Percentiles rank a stretch among this genome's conserved stretches.
Evolutionary conservation across 2,888 invertebrate species (phyloP).

Genomic region (Heteromyza rotundicornis): DNA sequence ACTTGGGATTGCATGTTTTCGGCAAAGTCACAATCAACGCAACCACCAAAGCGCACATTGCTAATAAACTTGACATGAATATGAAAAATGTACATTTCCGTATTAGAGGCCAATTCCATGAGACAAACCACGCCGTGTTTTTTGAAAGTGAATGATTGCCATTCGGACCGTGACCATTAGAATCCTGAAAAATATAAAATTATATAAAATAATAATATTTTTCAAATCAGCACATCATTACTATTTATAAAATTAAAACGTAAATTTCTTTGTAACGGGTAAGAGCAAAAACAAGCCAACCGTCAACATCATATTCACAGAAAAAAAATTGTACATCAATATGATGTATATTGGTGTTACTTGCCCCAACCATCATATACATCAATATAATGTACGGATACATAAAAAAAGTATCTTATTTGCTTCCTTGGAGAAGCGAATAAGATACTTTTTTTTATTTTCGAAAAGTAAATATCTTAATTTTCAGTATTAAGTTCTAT

Average conservation of each 20-base stretch:
- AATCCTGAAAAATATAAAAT: slow-evolving; percentile 64
- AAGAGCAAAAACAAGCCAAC: too few species aligned
- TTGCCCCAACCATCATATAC: too few species aligned
- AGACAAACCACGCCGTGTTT: slow-evolving; percentile 70
- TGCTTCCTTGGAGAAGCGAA: too few species aligned
- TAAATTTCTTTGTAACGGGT: not conserved
- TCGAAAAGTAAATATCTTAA: too few species aligned
- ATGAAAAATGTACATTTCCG: slow-evolving; percentile 76
- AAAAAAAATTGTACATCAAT: too few species aligned
- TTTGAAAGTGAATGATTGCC: slow-evolving; percentile 64
- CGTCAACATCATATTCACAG: not conserved
- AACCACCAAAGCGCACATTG: slow-evolving; percentile 75
- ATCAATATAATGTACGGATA: too few species aligned
- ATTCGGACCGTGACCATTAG: slow-evolving; percentile 65
- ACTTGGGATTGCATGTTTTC: slow-evolving; percentile 70
- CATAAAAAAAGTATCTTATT: too few species aligned
- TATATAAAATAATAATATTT: not conserved
- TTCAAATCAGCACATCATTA: too few species aligned
- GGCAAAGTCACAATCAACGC: slow-evolving; percentile 77
- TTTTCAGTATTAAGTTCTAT: too few species aligned
- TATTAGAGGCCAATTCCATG: slow-evolving; percentile 84
- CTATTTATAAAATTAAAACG: too few species aligned
- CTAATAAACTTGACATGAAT: slow-evolving; percentile 75
- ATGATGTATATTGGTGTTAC: not conserved
- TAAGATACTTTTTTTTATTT: too few species aligned